Percentiles rank a stretch among this genome's conserved stretches.
Evolutionary conservation across 2,113 vertebrate species (phyloP).

Genomic region (Canis aureus): DNA sequence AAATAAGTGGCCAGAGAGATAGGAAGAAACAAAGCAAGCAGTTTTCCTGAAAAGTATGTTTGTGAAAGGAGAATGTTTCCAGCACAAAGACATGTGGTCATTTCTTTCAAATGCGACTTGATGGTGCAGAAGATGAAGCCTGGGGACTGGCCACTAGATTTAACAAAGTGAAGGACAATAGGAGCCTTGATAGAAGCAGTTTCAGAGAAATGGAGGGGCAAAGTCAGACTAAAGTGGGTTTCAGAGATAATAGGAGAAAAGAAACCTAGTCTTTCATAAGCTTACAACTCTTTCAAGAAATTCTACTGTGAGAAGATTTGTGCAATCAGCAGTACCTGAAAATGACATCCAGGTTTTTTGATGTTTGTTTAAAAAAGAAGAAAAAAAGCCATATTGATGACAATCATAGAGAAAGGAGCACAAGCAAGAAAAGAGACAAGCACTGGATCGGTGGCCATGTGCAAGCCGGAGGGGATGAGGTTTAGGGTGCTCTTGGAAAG

Average conservation of each 20-base stretch:
- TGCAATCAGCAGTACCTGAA: not conserved
- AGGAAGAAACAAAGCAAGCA: not conserved
- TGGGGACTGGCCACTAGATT: not conserved
- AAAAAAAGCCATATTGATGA: not conserved
- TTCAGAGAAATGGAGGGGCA: not conserved
- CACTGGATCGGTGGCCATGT: not conserved
- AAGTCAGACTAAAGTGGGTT: not conserved
- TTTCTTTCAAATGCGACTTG: not conserved
- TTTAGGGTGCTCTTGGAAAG: not conserved
- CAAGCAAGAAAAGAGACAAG: not conserved
- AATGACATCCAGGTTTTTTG: not conserved
- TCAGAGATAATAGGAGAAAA: not conserved
- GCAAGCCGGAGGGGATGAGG: not conserved
- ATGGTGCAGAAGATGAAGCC: not conserved
- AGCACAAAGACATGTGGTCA: not conserved
- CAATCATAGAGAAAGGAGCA: not conserved
- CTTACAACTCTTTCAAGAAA: not conserved
- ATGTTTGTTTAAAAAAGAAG: not conserved
- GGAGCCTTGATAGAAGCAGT: not conserved
- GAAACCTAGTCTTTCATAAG: not conserved
- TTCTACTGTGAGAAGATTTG: not conserved
- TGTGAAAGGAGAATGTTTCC: not conserved
- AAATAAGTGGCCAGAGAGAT: not conserved
- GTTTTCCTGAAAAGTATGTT: not conserved
- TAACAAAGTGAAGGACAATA: not conserved